These are phyloP conservation scores for Menidia menidia DNA, from an alignment of 2,797 vertebrate genomes.

Conservation along the genomic window DNA sequence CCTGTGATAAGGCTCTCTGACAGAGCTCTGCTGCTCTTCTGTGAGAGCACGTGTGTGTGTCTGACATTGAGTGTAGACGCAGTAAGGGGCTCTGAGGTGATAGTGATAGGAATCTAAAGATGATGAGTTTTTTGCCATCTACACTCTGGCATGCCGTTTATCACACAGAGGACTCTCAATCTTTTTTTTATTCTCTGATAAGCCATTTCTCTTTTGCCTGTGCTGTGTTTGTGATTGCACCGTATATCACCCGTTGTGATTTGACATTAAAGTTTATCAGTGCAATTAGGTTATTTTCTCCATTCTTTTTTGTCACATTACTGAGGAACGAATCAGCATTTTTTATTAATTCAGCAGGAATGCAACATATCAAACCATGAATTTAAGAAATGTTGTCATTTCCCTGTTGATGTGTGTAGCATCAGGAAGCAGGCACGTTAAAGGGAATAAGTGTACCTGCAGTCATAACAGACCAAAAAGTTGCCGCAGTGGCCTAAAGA, in stretches of 20 bases:
- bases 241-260: neutral
- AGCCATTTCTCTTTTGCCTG: neutral
- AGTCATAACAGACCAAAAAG: no score
- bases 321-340: no score
- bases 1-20: conserved; percentile 10
- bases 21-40: neutral
- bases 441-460: no score
- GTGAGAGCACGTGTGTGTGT: neutral
- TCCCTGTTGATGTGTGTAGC: no score
- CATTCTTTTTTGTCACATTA: neutral
- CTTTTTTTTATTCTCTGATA: neutral
- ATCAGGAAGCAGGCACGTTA: no score
- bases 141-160: conserved; percentile 26
- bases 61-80: conserved; percentile 22
- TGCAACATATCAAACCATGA: no score
- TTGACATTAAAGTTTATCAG: neutral
- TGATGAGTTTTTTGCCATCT: conserved; percentile 44
- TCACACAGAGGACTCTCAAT: conserved; percentile 24
- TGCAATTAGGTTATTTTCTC: neutral
- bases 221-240: conserved; percentile 4
- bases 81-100: conserved; percentile 21
- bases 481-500: no score
- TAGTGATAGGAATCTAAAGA: conserved; percentile 43
- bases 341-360: no score
- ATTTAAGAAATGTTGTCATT: no score